Conservation (phyloP, 2,113 vertebrate species). For the Scytalopus superciliaris region DNA sequence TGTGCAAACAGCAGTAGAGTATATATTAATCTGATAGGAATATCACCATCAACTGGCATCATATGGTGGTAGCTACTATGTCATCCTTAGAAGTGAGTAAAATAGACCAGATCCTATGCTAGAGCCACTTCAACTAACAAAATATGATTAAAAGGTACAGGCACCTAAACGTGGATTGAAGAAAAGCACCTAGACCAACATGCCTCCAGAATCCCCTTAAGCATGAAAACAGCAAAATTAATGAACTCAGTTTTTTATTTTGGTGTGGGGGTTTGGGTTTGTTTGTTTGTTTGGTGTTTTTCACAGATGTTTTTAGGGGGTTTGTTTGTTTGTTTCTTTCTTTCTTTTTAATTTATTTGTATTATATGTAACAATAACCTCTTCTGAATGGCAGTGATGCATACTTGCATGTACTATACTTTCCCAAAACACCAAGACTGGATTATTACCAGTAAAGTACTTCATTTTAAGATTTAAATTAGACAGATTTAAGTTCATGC, state of each 20-base stretch:
- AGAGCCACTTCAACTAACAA: neutral
- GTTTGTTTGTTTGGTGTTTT: neutral
- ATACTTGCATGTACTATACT: neutral
- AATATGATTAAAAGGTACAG: neutral
- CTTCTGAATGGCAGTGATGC: neutral
- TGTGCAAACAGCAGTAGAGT: neutral
- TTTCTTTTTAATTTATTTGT: neutral
- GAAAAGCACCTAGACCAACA: neutral
- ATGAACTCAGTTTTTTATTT: neutral
- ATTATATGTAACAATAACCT: neutral
- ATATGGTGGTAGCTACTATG: neutral
- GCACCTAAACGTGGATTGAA: neutral
- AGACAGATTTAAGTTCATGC: neutral
- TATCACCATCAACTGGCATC: neutral
- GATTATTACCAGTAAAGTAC: neutral
- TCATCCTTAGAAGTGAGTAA: neutral
- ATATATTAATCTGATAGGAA: neutral
- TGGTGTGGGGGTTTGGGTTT: too few relatives aligned
- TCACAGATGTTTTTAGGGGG: neutral
- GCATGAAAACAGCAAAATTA: neutral
- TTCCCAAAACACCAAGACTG: neutral
- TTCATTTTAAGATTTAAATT: neutral
- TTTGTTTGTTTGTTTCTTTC: neutral
- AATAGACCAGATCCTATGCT: neutral
- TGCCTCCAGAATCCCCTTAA: neutral